Percentiles rank a stretch among this genome's conserved stretches.
These are phyloP conservation scores for Amphiprion ocellaris DNA, from an alignment of 2,113 vertebrate species.

Conservation along the genomic window DNA sequence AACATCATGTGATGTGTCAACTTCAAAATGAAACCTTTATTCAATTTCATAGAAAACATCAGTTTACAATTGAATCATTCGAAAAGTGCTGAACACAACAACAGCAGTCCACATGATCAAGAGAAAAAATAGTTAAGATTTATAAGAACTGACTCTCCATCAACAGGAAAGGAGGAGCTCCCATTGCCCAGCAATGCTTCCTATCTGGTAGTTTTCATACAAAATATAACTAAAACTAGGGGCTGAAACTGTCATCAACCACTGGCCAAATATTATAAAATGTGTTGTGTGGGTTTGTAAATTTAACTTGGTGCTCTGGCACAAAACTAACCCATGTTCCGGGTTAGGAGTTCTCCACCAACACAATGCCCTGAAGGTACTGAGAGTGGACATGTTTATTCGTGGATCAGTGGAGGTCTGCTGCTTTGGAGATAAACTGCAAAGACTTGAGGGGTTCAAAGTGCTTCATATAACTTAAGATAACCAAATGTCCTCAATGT, in stretches of 20 bases:
- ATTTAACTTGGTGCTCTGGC: neutral
- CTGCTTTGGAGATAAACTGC: slow-evolving; percentile 17
- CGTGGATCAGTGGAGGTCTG: neutral
- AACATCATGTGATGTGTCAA: neutral
- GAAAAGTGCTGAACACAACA: slow-evolving; percentile 59
- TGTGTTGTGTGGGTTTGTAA: fast-evolving
- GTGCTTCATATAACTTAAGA: slow-evolving; percentile 24
- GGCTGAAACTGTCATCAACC: neutral
- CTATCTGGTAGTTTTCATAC: slow-evolving; percentile 3
- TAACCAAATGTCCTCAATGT: neutral
- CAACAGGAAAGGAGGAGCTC: slow-evolving; percentile 36
- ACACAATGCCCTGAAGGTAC: neutral
- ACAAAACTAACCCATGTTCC: neutral
- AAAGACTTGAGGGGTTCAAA: slow-evolving; percentile 6
- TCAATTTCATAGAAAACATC: slow-evolving; percentile 68
- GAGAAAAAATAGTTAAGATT: neutral
- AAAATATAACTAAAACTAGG: neutral
- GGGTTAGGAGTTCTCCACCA: fast-evolving
- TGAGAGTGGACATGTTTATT: neutral
- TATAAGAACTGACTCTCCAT: neutral
- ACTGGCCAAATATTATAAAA: neutral
- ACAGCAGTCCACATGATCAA: slow-evolving; percentile 1
- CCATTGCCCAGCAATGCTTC: slow-evolving; percentile 70
- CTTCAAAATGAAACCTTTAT: slow-evolving; percentile 69
- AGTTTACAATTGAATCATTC: slow-evolving; percentile 59